Conservation (phyloP, 2,113 vertebrate genomes). For the Anthoscopus minutus region DNA sequence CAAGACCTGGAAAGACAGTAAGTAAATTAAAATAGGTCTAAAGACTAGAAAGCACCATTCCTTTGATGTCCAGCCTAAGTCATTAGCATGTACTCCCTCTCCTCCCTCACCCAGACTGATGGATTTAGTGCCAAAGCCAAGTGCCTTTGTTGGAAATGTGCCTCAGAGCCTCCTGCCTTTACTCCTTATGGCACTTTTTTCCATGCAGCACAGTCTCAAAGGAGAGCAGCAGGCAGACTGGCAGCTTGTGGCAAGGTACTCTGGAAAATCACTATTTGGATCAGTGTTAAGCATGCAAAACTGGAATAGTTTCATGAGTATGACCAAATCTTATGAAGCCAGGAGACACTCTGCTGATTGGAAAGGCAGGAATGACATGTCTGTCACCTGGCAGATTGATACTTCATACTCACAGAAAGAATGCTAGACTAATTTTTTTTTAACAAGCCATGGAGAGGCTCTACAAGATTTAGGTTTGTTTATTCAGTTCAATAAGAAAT, state of each 20-base stretch:
- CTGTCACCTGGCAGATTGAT: background rate
- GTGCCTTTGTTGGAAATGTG: background rate
- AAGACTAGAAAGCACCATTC: background rate
- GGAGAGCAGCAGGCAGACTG: background rate
- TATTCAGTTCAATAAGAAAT: background rate
- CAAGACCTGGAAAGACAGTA: conserved; percentile 79
- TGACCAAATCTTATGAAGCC: background rate
- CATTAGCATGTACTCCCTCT: background rate
- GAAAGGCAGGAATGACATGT: background rate
- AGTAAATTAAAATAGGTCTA: background rate
- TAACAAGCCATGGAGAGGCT: background rate
- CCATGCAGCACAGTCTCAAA: background rate
- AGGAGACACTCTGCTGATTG: fast-evolving
- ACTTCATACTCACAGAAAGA: background rate
- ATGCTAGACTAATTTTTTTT: background rate
- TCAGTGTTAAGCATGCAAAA: background rate
- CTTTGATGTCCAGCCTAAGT: background rate
- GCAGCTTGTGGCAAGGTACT: background rate
- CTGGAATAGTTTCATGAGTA: background rate
- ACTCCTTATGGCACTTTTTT: background rate
- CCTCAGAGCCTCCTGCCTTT: background rate
- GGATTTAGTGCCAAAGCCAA: background rate
- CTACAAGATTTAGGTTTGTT: background rate
- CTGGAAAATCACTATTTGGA: background rate
- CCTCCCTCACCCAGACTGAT: background rate